phyloP scores from a whole-genome alignment of 64 coral and sea anemone genomes.

The Anthopleura sola region DNA sequence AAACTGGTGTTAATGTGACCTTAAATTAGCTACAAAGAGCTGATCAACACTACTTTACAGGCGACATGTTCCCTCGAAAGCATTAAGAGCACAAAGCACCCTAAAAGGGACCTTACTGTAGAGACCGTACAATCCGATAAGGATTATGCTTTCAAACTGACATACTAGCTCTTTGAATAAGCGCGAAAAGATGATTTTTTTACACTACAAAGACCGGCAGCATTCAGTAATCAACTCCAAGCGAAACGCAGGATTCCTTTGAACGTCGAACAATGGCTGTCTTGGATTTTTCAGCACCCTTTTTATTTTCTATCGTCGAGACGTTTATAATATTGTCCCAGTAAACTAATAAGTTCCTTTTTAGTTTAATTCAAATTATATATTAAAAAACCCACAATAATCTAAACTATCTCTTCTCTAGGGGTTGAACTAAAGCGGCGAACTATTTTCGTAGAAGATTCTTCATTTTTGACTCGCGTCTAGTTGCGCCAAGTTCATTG shows the following conservation, averaged over 20 bases:
- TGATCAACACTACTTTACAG: not conserved
- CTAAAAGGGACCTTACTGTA: not conserved
- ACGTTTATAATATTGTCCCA: not conserved
- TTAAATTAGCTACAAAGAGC: constrained; percentile 11
- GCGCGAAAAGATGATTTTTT: not conserved
- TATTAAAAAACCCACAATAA: not conserved
- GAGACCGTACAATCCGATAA: not conserved
- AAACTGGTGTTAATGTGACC: constrained; percentile 13
- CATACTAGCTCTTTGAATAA: not conserved
- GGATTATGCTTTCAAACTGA: not conserved
- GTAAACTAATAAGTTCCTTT: not conserved
- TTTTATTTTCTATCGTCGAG: not conserved
- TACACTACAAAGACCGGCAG: not conserved
- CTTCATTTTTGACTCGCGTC: not conserved
- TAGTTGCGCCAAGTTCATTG: not conserved
- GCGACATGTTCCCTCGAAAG: not conserved
- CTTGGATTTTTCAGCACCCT: constrained; percentile 9
- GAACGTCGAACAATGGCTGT: not conserved
- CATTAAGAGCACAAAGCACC: not conserved
- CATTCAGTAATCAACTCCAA: not conserved
- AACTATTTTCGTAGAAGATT: not conserved
- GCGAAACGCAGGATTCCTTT: not conserved
- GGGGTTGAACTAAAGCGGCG: not conserved
- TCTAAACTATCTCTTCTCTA: not conserved
- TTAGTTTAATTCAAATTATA: not conserved